A percentile compares a stretch with the other conserved stretches of the same genome.
phyloP scores from a whole-genome alignment of 1,140 invertebrate genomes.

The Diabrotica virgifera region DNA sequence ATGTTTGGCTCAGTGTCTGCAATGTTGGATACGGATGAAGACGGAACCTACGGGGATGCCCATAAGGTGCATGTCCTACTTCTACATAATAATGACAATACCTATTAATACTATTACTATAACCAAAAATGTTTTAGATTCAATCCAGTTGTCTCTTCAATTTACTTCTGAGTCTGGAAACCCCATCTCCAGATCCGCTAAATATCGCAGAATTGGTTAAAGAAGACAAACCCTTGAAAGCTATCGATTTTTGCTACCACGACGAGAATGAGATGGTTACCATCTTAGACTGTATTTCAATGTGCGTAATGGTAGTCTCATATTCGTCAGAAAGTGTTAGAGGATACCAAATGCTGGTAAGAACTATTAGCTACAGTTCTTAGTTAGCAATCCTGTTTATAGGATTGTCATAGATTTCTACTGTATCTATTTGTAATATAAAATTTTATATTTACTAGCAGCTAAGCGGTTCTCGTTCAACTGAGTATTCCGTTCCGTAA shows the following conservation, averaged over 20 bases:
- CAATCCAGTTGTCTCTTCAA: slow-evolving; percentile 88
- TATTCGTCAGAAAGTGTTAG: slow-evolving; percentile 94
- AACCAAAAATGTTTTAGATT: slow-evolving; percentile 57
- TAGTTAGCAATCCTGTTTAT: no score
- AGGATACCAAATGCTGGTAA: slow-evolving; percentile 95
- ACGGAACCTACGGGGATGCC: slow-evolving; percentile 80
- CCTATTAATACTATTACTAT: background rate
- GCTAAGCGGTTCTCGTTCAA: no score
- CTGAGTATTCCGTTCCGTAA: no score
- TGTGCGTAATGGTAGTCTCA: slow-evolving; percentile 96
- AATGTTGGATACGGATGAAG: slow-evolving; percentile 90
- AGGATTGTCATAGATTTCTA: background rate
- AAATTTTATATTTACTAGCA: no score
- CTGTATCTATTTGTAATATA: no score
- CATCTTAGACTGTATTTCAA: slow-evolving; percentile 88
- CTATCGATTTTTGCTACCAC: slow-evolving; percentile 96
- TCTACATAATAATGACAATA: no score
- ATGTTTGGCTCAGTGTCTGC: slow-evolving; percentile 98
- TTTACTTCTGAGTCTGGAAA: slow-evolving; percentile 83
- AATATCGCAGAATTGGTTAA: slow-evolving; percentile 95
- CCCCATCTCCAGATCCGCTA: slow-evolving; percentile 88
- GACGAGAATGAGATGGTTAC: slow-evolving; percentile 94
- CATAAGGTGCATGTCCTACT: slow-evolving; percentile 65
- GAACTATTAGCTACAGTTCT: slow-evolving; percentile 24
- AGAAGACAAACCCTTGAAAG: slow-evolving; percentile 93